phyloP scores from a whole-genome alignment of 2,888 invertebrate genomes.

The Tetragonisca angustula region DNA sequence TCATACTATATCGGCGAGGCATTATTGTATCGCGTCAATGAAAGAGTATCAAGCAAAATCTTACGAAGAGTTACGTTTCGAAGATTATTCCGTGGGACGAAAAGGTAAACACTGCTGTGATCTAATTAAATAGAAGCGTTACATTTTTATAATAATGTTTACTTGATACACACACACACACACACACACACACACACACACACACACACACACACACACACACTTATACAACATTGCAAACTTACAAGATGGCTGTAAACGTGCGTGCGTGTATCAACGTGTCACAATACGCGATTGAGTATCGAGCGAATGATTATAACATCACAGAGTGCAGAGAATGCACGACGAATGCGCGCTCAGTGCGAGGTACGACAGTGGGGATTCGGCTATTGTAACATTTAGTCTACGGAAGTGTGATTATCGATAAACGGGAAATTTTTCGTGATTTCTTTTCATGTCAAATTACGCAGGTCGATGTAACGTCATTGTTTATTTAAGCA shows the following conservation, averaged over 20 bases:
- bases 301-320: background rate
- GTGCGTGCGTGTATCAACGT: background rate
- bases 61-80: slow-evolving; percentile 96
- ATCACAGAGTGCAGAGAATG: too few relatives aligned
- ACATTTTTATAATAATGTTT: background rate
- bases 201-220: too few relatives aligned
- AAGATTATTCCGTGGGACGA: slow-evolving; percentile 96
- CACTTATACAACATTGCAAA: background rate
- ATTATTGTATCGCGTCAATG: slow-evolving; percentile 99
- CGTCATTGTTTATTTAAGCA: background rate
- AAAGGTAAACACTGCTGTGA: slow-evolving; percentile 88
- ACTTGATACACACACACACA: too few relatives aligned
- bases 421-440: background rate
- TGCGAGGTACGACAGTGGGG: too few relatives aligned
- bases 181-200: too few relatives aligned
- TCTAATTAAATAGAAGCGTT: background rate
- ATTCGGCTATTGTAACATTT: background rate
- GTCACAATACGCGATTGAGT: background rate
- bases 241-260: background rate
- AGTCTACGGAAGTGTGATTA: background rate
- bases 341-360: too few relatives aligned
- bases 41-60: slow-evolving; percentile 98
- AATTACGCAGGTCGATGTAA: too few relatives aligned
- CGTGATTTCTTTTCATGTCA: too few relatives aligned
- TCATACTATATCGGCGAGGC: slow-evolving; percentile 95